phyloP scores from a whole-genome alignment of 2,797 vertebrate genomes.

The Centroberyx gerrardi region DNA sequence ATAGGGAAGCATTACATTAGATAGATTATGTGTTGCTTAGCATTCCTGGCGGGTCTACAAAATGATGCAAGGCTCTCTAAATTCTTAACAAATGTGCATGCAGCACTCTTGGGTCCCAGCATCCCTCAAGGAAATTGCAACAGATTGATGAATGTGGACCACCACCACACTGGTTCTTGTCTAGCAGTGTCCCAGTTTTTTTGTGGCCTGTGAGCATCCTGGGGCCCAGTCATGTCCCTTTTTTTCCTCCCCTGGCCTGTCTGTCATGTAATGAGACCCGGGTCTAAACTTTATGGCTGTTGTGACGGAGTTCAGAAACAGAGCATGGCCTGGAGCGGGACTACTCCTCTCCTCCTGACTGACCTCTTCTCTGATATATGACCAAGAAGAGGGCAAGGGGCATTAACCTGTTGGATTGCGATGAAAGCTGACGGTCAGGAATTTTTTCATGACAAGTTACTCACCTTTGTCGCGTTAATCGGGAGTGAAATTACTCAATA shows the following conservation, averaged over 20 bases:
- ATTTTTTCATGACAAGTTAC: not conserved
- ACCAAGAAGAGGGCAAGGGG: slow-evolving; percentile 1
- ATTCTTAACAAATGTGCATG: slow-evolving; percentile 68
- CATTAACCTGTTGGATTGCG: not conserved
- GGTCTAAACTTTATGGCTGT: slow-evolving; percentile 17
- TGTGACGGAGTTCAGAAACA: slow-evolving; percentile 30
- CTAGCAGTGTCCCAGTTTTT: slow-evolving; percentile 18
- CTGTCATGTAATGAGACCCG: not conserved
- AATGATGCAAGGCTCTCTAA: slow-evolving; percentile 72
- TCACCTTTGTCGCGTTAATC: not conserved
- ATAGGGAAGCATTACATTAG: slow-evolving; percentile 82
- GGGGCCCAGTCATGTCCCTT: not conserved
- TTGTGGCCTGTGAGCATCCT: slow-evolving; percentile 14
- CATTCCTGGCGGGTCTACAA: slow-evolving; percentile 74
- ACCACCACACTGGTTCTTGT: slow-evolving; percentile 40
- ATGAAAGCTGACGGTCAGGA: slow-evolving; percentile 1
- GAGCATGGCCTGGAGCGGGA: slow-evolving; percentile 16
- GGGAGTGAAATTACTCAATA: not conserved
- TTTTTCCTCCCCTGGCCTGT: slow-evolving; percentile 26
- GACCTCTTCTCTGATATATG: slow-evolving; percentile 11
- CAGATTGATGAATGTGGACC: slow-evolving; percentile 55
- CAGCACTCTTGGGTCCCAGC: slow-evolving; percentile 47
- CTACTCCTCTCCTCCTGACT: slow-evolving; percentile 21
- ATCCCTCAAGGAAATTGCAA: slow-evolving; percentile 43
- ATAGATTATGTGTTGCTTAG: slow-evolving; percentile 48